Conservation (phyloP, 2,113 vertebrate species). For the Phaethornis superciliosus region DNA sequence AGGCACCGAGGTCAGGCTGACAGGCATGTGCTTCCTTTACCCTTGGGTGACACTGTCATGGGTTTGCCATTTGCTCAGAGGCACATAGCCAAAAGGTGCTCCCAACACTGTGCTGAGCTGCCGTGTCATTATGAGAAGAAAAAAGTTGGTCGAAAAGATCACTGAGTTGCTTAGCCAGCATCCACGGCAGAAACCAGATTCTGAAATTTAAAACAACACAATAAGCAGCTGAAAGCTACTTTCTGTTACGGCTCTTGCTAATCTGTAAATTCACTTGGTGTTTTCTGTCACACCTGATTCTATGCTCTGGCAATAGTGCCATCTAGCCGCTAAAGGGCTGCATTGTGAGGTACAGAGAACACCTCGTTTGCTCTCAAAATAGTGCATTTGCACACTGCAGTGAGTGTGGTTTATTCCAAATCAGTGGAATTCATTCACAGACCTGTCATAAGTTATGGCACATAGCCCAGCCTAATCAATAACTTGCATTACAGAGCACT, state of each 20-base stretch:
- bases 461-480: not conserved
- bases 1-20: no score
- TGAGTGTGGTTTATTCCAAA: not conserved
- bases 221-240: not conserved
- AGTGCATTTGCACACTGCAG: not conserved
- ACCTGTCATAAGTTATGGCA: not conserved
- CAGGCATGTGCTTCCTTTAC: not conserved
- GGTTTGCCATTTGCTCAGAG: not conserved
- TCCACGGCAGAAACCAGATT: not conserved
- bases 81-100: not conserved
- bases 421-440: not conserved
- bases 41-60: not conserved
- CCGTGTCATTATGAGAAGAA: not conserved
- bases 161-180: not conserved
- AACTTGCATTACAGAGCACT: not conserved
- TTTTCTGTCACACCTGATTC: not conserved
- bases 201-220: not conserved
- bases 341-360: constrained; percentile 25
- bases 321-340: constrained; percentile 66
- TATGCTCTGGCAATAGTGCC: constrained; percentile 67
- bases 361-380: not conserved
- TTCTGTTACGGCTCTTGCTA: not conserved
- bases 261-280: not conserved
- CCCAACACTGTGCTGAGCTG: not conserved
- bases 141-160: not conserved